A percentile compares a stretch with the other conserved stretches of the same genome.
phyloP scores from a whole-genome alignment of 2,113 vertebrate species.

The Phyllostomus hastatus region DNA sequence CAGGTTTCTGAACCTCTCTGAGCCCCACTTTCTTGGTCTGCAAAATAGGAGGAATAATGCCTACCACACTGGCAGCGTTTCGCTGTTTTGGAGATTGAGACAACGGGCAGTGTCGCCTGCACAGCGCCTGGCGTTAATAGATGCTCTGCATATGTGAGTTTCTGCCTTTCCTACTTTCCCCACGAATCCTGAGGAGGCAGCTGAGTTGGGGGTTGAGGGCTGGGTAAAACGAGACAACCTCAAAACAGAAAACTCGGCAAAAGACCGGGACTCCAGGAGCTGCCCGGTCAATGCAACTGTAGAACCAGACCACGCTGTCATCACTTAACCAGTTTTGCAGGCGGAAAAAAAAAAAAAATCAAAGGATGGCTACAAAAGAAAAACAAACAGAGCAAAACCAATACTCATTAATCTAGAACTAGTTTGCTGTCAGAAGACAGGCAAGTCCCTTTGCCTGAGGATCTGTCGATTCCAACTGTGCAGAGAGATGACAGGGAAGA shows the following conservation, averaged over 20 bases:
- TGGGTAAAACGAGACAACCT: neutral
- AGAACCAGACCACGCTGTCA: conserved; percentile 48
- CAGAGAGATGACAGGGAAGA: conserved; percentile 71
- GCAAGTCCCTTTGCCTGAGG: conserved; percentile 62
- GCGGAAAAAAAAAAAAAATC: conserved; percentile 21
- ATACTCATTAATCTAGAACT: conserved; percentile 76
- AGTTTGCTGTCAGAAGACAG: conserved; percentile 75
- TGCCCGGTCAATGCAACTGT: neutral
- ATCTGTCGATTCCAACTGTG: conserved; percentile 67
- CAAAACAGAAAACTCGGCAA: neutral
- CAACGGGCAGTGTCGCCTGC: neutral
- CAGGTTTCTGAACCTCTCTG: conserved; percentile 6
- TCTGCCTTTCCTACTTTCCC: neutral
- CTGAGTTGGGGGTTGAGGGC: neutral
- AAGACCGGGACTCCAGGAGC: neutral
- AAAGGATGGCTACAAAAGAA: conserved; percentile 76
- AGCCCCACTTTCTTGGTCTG: neutral
- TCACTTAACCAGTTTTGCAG: conserved; percentile 60
- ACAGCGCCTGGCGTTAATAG: neutral
- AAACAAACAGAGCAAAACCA: conserved; percentile 81
- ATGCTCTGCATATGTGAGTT: neutral
- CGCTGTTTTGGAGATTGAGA: neutral
- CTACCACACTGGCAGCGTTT: neutral
- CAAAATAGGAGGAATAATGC: neutral
- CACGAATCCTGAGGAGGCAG: neutral